Evolutionary conservation across 2,113 vertebrate genomes (phyloP).

Genomic region (Anoplopoma fimbria): DNA sequence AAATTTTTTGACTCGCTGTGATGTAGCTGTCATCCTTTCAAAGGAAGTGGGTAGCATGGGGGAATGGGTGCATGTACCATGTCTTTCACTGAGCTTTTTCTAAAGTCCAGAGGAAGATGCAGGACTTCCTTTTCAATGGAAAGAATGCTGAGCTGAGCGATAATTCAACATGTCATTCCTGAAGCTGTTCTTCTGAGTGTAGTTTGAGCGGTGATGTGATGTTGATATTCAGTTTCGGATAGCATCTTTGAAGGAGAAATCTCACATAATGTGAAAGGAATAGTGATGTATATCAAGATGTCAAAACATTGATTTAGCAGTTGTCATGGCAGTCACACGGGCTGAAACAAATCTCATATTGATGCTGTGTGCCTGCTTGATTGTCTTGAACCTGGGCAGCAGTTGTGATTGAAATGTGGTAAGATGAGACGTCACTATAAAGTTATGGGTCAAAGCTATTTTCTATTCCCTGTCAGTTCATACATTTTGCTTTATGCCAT

Average conservation of each 20-base stretch:
- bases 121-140: conserved; percentile 71
- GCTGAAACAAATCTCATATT: conserved; percentile 10
- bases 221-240: conserved; percentile 27
- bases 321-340: neutral
- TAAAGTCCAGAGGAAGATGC: conserved; percentile 74
- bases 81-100: conserved; percentile 78
- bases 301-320: conserved; percentile 19
- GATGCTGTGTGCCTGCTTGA: neutral
- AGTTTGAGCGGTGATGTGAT: conserved; percentile 32
- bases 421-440: conserved; percentile 9
- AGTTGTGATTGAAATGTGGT: neutral
- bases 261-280: neutral
- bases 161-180: conserved; percentile 64
- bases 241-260: conserved; percentile 29
- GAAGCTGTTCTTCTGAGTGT: conserved; percentile 32
- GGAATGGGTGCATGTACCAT: conserved; percentile 80
- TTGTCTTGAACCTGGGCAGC: conserved; percentile 10
- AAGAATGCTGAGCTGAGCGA: conserved; percentile 69
- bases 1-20: conserved; percentile 81
- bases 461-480: neutral
- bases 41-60: conserved; percentile 78
- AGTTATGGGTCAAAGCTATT: conserved; percentile 1
- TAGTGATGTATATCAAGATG: neutral
- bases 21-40: conserved; percentile 84
- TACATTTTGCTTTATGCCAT: neutral